Conservation (phyloP, 1,140 invertebrate species). For the Drosophila albomicans region DNA sequence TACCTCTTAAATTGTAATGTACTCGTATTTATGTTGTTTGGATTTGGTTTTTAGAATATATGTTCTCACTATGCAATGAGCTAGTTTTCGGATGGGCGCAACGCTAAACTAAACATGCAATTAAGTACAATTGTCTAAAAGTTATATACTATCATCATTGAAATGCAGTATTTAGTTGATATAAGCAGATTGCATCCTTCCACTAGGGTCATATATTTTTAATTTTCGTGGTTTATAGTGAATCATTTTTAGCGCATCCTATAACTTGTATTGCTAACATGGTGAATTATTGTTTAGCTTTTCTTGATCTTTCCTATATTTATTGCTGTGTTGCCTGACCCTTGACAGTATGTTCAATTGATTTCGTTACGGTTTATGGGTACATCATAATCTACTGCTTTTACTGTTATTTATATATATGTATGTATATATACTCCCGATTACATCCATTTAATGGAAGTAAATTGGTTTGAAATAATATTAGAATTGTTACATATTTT, state of each 20-base stretch:
- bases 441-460: constrained; percentile 70
- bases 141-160: constrained; percentile 26
- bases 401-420: constrained; percentile 18
- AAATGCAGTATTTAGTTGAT: constrained; percentile 41
- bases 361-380: constrained; percentile 25
- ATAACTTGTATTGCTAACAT: constrained; percentile 9
- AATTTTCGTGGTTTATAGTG: not conserved
- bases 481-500: constrained; percentile 30
- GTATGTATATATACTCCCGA: constrained; percentile 31
- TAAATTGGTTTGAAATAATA: constrained; percentile 48
- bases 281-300: constrained; percentile 12
- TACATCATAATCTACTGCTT: constrained; percentile 34
- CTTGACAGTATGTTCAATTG: constrained; percentile 16
- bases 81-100: constrained; percentile 16
- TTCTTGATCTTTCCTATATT: constrained; percentile 18
- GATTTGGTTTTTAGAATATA: constrained; percentile 42
- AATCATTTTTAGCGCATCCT: not conserved
- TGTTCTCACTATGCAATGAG: constrained; percentile 17
- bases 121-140: constrained; percentile 63
- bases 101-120: constrained; percentile 52
- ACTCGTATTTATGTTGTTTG: not conserved
- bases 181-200: constrained; percentile 29
- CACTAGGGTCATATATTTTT: not conserved
- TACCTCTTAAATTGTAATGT: constrained; percentile 16
- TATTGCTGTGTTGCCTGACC: constrained; percentile 21